phyloP scores from a whole-genome alignment of 2,113 vertebrate species.

The Eclectus roratus region DNA sequence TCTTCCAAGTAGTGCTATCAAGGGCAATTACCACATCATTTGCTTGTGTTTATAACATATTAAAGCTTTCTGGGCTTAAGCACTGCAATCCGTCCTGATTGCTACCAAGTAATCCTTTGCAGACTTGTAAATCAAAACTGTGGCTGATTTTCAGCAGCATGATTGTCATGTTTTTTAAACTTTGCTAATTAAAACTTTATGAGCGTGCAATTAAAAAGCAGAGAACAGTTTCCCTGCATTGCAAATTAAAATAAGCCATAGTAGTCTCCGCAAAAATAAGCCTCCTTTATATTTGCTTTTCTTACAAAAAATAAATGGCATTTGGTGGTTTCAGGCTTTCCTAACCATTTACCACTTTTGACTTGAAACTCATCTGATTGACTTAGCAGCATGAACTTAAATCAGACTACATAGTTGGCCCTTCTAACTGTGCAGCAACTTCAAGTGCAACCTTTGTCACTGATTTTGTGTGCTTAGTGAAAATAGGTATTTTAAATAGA shows the following conservation, averaged over 20 bases:
- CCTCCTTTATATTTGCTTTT: slow-evolving; percentile 7
- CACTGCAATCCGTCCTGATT: slow-evolving; percentile 53
- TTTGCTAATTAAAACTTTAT: slow-evolving; percentile 68
- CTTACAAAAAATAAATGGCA: not conserved
- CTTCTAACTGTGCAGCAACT: not conserved
- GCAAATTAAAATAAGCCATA: not conserved
- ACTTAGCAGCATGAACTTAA: not conserved
- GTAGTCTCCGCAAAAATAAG: not conserved
- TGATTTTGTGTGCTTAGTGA: not conserved
- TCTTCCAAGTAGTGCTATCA: slow-evolving; percentile 19
- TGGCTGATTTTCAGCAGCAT: slow-evolving; percentile 50
- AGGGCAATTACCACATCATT: slow-evolving; percentile 54
- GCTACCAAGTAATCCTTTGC: slow-evolving; percentile 72
- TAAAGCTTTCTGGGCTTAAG: slow-evolving; percentile 56
- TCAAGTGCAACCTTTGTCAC: not conserved
- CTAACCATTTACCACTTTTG: not conserved
- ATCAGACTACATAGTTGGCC: not conserved
- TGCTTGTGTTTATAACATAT: slow-evolving; percentile 58
- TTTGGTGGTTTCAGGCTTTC: slow-evolving; percentile 14
- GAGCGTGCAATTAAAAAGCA: slow-evolving; percentile 43
- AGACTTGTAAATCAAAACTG: slow-evolving; percentile 68
- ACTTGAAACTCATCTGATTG: not conserved
- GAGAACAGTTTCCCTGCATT: not conserved
- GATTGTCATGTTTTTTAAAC: slow-evolving; percentile 57
- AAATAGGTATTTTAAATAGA: not conserved